Evolutionary conservation across 2,113 vertebrate species (phyloP).

Genomic region (Poecile atricapillus): DNA sequence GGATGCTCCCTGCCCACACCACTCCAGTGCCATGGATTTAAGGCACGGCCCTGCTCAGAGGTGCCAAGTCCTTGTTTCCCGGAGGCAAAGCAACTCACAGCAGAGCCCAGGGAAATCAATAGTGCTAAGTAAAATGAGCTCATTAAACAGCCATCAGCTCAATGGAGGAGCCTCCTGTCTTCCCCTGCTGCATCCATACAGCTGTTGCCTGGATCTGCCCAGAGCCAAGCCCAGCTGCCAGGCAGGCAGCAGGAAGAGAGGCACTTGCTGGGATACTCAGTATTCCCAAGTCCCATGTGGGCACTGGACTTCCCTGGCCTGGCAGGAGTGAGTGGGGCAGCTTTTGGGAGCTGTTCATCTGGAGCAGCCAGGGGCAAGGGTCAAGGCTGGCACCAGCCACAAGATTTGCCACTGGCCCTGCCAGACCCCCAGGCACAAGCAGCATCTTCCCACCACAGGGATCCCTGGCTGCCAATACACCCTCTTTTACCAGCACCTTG

Average conservation of each 20-base stretch:
- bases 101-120: conserved; percentile 25
- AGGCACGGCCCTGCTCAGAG: background rate
- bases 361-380: background rate
- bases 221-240: too few species aligned
- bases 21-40: accelerated
- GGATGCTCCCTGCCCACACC: background rate
- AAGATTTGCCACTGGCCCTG: background rate
- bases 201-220: background rate
- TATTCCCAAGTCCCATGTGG: accelerated
- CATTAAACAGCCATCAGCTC: background rate
- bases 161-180: background rate
- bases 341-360: accelerated
- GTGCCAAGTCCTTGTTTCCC: background rate
- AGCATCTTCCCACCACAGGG: background rate
- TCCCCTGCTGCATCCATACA: accelerated
- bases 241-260: background rate
- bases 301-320: accelerated
- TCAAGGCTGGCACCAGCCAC: accelerated
- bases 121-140: conserved; percentile 27
- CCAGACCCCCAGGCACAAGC: background rate
- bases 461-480: too few species aligned
- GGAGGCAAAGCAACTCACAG: background rate
- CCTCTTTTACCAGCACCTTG: background rate
- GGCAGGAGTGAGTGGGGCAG: accelerated
- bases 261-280: accelerated